Base-by-base conservation (phyloP, 2,113 vertebrate genomes). In the Campylorhamphus procurvoides region DNA sequence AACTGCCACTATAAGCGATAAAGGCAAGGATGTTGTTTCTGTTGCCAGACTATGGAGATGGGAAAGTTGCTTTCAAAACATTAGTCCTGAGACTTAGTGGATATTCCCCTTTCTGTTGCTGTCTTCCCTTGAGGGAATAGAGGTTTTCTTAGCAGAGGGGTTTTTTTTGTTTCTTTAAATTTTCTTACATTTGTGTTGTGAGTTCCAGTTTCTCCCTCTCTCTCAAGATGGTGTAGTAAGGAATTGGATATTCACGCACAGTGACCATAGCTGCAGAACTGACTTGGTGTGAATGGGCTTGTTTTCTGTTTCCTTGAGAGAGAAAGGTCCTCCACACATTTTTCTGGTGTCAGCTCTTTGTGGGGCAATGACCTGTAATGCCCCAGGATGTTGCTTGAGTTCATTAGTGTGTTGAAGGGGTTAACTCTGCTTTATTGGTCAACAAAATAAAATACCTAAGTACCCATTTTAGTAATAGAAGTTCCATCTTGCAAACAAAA, bases 211-310 rank as follows among this genome's bases (percentile, higher is more conserved):
- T 80, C 33, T 84, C 28, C 77, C 33, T 84, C 28, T 78, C 58
- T 53, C 58, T 53, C 37, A 39, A 17, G 52, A 18, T 6, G 7
- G 5, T 29, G 47, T 42, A 49, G 60, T 72, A 23, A 77, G 52
- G 46, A 69, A 29, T 56, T 2, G 0, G 18, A 1, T 1, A 0
- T 37, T 53, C 3, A 2, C 37, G 71, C 10, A 11, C 37, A 31
- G 46, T 0, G 0, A 24, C 23, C 67, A 47, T 47, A 76, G 64
- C 69, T 31, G 50, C 53, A 66, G 74, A 89, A 35, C 29, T 88
- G 49, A 25, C 31, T 46, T 35, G 47, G 31, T 75, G 60, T 16
- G 17, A 27, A 12, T 14, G 44, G 25, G 31, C 39, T 84, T 44
- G 11, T 81, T 63, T 80, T 39, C 50, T 66, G 7, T 47, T 71